Base-by-base conservation (phyloP, 2,113 vertebrate species). In the Ammodytes marinus region DNA sequence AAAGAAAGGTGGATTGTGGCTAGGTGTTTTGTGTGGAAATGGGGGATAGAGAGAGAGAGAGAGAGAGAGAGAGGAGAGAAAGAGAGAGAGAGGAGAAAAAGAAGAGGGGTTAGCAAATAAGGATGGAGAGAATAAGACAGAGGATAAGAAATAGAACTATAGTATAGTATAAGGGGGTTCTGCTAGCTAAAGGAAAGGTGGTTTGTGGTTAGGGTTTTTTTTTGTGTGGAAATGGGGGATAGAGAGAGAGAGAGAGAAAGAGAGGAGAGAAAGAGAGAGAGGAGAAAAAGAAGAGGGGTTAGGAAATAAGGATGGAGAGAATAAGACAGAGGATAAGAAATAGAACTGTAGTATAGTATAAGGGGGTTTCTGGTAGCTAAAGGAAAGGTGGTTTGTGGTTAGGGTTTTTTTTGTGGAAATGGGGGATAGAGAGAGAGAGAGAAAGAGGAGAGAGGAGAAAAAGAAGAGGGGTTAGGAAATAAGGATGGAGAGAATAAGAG, bases 291-390 rank as follows among this genome's bases (percentile, higher is more conserved):
- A 76, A 8, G 65, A 75, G 87, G 91, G 88, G 95, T 85, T 92
- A 95, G 94, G 94, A 95, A 95, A 95, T 95, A 95, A 93, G 94
- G 94, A 93, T 95, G 93, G 94, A 73, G 65, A 65, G 64, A 75
- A n/a, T 73, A 63, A 86, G 89, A 80, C 83, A 84, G 63, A 84
- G 65, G 74, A 8, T 60, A 75, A 86, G 91, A 27, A 27, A 27
- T 27, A 27, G 27, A 27, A 27, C 27, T 27, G 27, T 27, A 2
- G 27, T 27, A n/a, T n/a, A n/a, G n/a, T n/a, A n/a, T n/a, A 27
- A 27, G 27, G 27, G 27, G 27, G 27, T 1, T 27, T 27, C 27
- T 27, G 27, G 1, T 27, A 27, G 27, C 1, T 27, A 27, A 27
- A 27, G 27, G 27, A 27, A 27, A 27, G 27, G 27, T 27, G 27